These are phyloP conservation scores for Agrilus planipennis DNA, from an alignment of 1,140 invertebrate species.

Conservation along the genomic window DNA sequence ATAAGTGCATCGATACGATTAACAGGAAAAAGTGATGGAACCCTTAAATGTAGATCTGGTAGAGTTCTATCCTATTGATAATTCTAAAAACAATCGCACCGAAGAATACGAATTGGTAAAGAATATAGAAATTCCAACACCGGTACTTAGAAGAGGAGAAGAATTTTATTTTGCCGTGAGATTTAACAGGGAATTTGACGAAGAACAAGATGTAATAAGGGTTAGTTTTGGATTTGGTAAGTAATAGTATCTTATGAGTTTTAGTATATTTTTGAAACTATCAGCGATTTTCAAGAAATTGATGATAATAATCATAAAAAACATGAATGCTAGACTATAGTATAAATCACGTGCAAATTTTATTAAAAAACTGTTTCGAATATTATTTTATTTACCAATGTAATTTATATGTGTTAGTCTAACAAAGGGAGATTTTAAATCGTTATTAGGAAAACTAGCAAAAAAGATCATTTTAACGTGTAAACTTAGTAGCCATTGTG, in stretches of 20 bases:
- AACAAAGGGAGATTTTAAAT: too few species aligned
- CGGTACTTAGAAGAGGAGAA: conserved; percentile 39
- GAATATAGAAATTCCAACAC: conserved; percentile 29
- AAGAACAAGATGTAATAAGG: conserved; percentile 34
- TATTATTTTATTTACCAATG: too few species aligned
- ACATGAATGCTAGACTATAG: too few species aligned
- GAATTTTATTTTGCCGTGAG: conserved; percentile 38
- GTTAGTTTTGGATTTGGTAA: conserved; percentile 41
- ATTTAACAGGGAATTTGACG: conserved; percentile 36
- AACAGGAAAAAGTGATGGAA: conserved; percentile 35
- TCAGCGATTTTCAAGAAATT: too few species aligned
- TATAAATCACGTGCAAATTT: too few species aligned
- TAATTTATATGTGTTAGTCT: too few species aligned
- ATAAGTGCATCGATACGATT: too few species aligned
- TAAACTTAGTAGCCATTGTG: too few species aligned
- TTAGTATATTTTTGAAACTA: not conserved
- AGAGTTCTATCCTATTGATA: conserved; percentile 51
- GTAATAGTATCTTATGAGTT: conserved; percentile 11
- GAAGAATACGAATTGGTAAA: conserved; percentile 50
- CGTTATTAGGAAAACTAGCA: too few species aligned
- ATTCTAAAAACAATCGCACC: conserved; percentile 52
- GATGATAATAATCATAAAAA: too few species aligned
- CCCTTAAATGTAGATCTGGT: conserved; percentile 46
- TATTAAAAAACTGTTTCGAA: too few species aligned
- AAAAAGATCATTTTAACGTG: too few species aligned